Base-by-base conservation (phyloP, 2,888 invertebrate species). In the Parnassius apollo region DNA sequence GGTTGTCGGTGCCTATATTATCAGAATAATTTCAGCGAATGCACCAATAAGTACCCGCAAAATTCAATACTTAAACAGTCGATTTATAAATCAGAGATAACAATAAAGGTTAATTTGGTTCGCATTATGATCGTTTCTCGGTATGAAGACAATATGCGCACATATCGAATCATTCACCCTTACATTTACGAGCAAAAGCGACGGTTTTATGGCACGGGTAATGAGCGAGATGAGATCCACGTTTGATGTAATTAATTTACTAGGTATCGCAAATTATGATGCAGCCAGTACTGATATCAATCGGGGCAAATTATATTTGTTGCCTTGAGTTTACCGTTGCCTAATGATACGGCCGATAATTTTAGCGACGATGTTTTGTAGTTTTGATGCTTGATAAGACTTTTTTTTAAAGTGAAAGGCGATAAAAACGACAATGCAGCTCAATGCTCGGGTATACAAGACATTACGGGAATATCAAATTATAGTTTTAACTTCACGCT, bases 161-260 rank as follows among this genome's bases (percentile, higher is more conserved):
- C 81, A 81, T 85, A 83, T 84, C 76, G 83, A 82, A 81, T 66
- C 86, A 74, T 88, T 88, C 87, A 85, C 83, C 86, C 80, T 76
- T 69, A 65, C 69, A 72, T 87, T 88, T 86, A 87, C 76, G 83
- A 85, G 68, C 76, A 66, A 61, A 68, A 66, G 67, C 65, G 71
- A 76, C 78, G 74, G 73, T 68, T 83, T 86, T 85, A 87, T 80
- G 78, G 66, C 66, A 69, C 64, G 69, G 65, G 72, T 80, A 81
- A 83, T 80, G 77, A 70, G 69, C 64, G 56, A 65, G 59, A 72
- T 71, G 70, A 68, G 68, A 66, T 61, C 66, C 65, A 56, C 65
- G 71, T 70, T 70, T 69, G 65, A 70, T 69, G 67, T 73, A 75
- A 76, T 76, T 75, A 77, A 76, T 76, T 76, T 74, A 75, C 70